Evolutionary conservation across 2,797 vertebrate genomes (phyloP), one percentile per base, ranked within the genome.

Genomic region (Enteromius radiatus): DNA sequence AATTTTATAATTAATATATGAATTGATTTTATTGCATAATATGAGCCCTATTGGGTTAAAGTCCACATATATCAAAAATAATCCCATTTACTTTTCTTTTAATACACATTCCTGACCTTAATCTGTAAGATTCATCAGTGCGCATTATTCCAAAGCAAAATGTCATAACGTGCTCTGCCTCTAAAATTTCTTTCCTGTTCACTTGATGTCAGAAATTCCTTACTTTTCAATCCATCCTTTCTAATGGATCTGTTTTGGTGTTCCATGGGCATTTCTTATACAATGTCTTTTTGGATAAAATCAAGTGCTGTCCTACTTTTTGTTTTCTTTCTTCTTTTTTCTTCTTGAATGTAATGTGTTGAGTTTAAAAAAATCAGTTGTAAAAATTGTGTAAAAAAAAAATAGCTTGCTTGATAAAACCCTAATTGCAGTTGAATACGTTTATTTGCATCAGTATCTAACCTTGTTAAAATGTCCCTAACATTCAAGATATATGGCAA

Each of bases 141-240:
- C 15, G 4, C 56, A 61, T 81, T 81, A 36, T 63, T 73, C 56
- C 19, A 73, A 61, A 59, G 54, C 74, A 76, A 76, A 76, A 61
- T 76, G 31, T 26, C 74, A 73, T 73, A 61, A 56, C n/a, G 0
- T 43, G 36, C 14, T 26, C 54, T 61, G 36, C 33, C 23, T 61
- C 17, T 33, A 38, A 59, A 76, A 43, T 26, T 0, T 43, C 23
- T 80, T 71, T 61, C 26, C 52, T 80, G 4, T 76, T 19, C 7
- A 43, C 36, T 59, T 56, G 52, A 56, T 70, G 26, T 41, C 38
- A 54, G 52, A 70, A 43, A 70, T 41, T n/a, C 26, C 52, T 79
- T 54, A 31, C 21, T 80, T 67, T 80, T 47, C 12, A 15, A n/a
- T 31, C 52, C 23, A 65, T 67, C 28, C 28, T 1, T 1, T 67